Evolutionary conservation across 2,797 vertebrate genomes (phyloP).

Genomic region (Chiloscyllium punctatum): DNA sequence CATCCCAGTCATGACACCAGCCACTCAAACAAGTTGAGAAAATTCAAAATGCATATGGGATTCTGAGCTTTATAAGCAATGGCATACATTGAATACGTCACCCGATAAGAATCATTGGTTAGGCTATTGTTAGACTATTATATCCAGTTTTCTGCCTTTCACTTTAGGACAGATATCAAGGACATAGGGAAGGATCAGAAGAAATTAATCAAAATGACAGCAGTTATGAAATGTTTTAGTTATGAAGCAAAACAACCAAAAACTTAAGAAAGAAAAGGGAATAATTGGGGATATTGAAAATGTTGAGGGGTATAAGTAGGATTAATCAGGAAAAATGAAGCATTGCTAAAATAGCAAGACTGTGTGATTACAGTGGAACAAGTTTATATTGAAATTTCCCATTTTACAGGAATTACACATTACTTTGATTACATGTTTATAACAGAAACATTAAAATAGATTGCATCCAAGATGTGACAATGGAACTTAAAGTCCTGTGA

Average conservation of each 20-base stretch:
- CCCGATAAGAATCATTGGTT: not conserved
- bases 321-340: not conserved
- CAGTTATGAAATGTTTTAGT: not conserved
- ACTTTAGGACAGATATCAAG: not conserved
- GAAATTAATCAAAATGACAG: not conserved
- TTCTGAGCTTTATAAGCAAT: not conserved
- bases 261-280: not conserved
- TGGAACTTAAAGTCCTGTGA: not conserved
- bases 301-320: not conserved
- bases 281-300: not conserved
- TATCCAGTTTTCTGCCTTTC: not conserved
- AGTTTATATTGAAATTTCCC: not conserved
- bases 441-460: not conserved
- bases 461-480: not conserved
- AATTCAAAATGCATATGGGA: not conserved
- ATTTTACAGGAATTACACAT: not conserved
- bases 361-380: not conserved
- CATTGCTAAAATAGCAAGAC: not conserved
- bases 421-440: not conserved
- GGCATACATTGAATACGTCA: not conserved
- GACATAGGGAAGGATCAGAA: not conserved
- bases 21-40: not conserved
- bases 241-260: not conserved
- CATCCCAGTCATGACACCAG: too few species aligned
- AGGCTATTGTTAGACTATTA: not conserved